Evolutionary conservation across 2,888 invertebrate species (phyloP).

Genomic region (Meiosimyza decipiens): DNA sequence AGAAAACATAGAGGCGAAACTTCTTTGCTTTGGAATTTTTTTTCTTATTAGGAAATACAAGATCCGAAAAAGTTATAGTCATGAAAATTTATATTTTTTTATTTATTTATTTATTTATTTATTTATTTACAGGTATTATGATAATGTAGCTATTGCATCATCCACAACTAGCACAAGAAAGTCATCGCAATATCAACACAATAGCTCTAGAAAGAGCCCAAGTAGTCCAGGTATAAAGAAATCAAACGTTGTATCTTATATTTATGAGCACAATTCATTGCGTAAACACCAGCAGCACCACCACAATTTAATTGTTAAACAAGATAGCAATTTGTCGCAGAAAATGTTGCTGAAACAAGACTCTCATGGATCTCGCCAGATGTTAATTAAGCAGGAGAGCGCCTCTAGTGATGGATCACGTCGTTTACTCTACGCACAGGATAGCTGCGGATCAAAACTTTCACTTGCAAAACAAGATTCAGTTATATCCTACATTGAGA

Average conservation of each 20-base stretch:
- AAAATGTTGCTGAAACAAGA: constrained; percentile 67
- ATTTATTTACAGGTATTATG: constrained; percentile 73
- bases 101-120: constrained; percentile 10
- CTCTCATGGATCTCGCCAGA: constrained; percentile 66
- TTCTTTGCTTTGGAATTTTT: too few species aligned
- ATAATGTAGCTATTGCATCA: constrained; percentile 86
- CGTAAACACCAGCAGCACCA: constrained; percentile 52
- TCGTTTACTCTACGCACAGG: constrained; percentile 64
- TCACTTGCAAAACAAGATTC: constrained; percentile 66
- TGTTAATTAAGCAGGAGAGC: constrained; percentile 66
- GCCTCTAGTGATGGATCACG: constrained; percentile 65
- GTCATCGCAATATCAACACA: constrained; percentile 86
- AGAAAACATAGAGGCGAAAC: too few species aligned
- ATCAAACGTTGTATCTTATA: constrained; percentile 70
- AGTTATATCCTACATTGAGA: constrained; percentile 66
- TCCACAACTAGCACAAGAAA: constrained; percentile 87
- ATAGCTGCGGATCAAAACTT: constrained; percentile 65
- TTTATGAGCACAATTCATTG: constrained; percentile 67
- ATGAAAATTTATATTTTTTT: background rate
- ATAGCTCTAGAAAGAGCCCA: constrained; percentile 68
- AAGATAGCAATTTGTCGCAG: constrained; percentile 66
- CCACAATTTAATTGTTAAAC: constrained; percentile 64
- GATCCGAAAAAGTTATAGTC: too few species aligned
- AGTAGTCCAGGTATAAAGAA: constrained; percentile 70
- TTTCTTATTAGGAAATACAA: too few species aligned